Base-by-base conservation (phyloP, 1,140 invertebrate genomes). In the Diachasmimorpha longicaudata region DNA sequence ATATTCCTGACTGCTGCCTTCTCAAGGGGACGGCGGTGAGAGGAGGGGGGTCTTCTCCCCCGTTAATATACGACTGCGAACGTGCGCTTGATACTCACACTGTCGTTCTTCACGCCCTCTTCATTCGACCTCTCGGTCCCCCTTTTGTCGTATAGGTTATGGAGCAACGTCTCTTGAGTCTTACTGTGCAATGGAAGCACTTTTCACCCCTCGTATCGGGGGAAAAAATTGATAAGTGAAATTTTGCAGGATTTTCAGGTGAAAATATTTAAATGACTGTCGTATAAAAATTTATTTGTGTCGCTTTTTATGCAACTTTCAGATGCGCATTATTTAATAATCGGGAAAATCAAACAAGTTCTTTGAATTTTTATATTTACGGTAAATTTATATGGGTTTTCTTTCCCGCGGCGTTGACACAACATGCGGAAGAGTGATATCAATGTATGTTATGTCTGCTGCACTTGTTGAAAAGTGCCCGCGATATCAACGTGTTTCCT, bases 11-110 rank as follows among this genome's bases (percentile, higher is more conserved):
- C 31, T 75, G 44, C 69, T 71, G 71, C 19, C 14, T 19, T 72
- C 42, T 19, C 25, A 39, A 37, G 37, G 70, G 70, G 48, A 13
- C 8, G 36, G 36, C 39, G 31, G 31, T 31, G 31, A 31, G 31
- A 31, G 31, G 31, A 31, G 31, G 25, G 21, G 58, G 31, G 14
- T 3, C 55, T 1, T 52, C 75, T 66, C 31, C 16, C 74, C 78
- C 78, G 79, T 81, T 85, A 84, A 84, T 84, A 82, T 80, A 77
- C 78, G 37, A 72, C 46, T 81, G 69, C 0, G 42, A 31, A 72
- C 70, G 23, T 63, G 70, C 58, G 70, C 52, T 66, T 76, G 48
- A 55, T 66, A 46, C 21, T 25, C 42, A 31, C 25, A 6, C 25
- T 4, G 16, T 46, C 37, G 23, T 44, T 55, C 58, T 19, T 37